Base-by-base conservation (phyloP, 2,113 vertebrate genomes). In the Hemibagrus wyckioides region DNA sequence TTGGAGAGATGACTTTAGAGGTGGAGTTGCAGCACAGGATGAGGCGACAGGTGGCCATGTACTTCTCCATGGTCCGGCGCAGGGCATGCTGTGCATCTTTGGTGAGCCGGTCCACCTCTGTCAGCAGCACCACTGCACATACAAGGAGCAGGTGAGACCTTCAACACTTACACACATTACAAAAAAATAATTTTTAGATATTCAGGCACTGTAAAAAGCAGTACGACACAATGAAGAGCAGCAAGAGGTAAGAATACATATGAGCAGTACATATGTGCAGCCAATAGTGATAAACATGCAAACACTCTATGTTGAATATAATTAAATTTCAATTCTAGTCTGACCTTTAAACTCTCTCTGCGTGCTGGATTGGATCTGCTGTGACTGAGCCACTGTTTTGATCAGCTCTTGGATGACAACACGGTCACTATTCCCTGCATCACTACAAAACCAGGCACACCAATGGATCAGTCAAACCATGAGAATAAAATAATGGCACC, bases 11-110 rank as follows among this genome's bases (percentile, higher is more conserved):
- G 87, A 99, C 96, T 93, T 98, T 99, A n/a, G 98, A 99, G 73
- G 97, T 97, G 83, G 98, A 99, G 91, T 96, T 99, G 81, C 97
- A 98, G 93, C 97, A 99, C 82, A 99, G 92, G 91, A 99, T 97
- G 90, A 99, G 87, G 3, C 98, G 96, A 93, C 98, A 99, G 80
- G 97, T 99, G 0, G 94, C 90, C 98, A 99, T 99, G 86, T 99
- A 99, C 88, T 99, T 99, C 88, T 99, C 98, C 98, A 99, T 99
- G 0, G 98, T 99, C 80, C 98, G 96, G 54, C 98, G 95, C 94
- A 99, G 92, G 56, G 98, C 98, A 84, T 99, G 98, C 90, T 99
- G 98, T 69, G 98, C 98, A 0, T 99, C 98, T 92, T 97, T 99
- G 2, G 97, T 98, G 83, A 99, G 97, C 92, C 97, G 96, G 93